These are phyloP conservation scores for Vidua macroura DNA, from an alignment of 2,113 vertebrate genomes.

Conservation along the genomic window DNA sequence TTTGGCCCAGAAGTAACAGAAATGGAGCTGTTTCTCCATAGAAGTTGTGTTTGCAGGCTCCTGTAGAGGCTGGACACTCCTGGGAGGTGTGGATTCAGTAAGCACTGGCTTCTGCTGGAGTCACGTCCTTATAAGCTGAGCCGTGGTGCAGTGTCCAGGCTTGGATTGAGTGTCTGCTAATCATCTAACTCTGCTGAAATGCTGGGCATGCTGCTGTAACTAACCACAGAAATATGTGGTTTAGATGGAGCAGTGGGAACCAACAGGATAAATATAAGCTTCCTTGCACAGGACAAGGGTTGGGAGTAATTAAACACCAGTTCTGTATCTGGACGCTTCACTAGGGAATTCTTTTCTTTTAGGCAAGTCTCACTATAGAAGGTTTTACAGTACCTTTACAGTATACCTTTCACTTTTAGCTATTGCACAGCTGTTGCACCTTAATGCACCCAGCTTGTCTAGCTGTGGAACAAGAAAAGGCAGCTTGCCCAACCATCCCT, in stretches of 20 bases:
- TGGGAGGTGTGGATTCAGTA: too few relatives aligned
- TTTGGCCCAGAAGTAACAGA: not conserved
- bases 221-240: not conserved
- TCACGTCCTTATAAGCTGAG: not conserved
- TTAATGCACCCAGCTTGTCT: not conserved
- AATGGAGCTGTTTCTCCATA: fast-evolving
- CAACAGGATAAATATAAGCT: not conserved
- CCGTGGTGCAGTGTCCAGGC: fast-evolving
- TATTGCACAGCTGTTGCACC: not conserved
- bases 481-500: not conserved
- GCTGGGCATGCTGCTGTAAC: not conserved
- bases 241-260: not conserved
- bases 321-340: not conserved
- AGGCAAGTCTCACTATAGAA: fast-evolving
- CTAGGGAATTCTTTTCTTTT: not conserved
- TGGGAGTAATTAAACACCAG: not conserved
- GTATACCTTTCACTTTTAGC: not conserved
- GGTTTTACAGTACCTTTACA: not conserved
- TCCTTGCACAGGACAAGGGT: not conserved
- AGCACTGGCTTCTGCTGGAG: not conserved
- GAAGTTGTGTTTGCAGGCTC: not conserved
- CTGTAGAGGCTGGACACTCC: not conserved
- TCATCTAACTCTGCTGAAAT: not conserved
- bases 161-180: not conserved
- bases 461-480: not conserved